Conservation (phyloP, 2,113 vertebrate species). For the Limnothrissa miodon region DNA sequence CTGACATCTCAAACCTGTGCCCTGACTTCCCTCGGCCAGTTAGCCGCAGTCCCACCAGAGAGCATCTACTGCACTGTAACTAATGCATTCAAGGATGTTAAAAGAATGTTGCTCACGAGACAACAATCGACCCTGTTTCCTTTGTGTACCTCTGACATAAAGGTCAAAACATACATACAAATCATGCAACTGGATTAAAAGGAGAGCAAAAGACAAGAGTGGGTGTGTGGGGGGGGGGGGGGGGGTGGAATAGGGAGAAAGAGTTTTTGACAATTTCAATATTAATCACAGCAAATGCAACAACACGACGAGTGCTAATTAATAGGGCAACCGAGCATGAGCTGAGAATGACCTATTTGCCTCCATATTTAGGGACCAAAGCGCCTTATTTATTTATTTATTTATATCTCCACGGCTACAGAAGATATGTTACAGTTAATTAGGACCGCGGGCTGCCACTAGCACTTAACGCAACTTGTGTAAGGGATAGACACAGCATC, state of each 20-base stretch:
- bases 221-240: not conserved
- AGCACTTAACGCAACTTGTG: slow-evolving; percentile 48
- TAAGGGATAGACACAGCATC: slow-evolving; percentile 43
- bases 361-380: slow-evolving; percentile 54
- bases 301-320: slow-evolving; percentile 67
- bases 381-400: slow-evolving; percentile 14
- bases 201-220: not conserved
- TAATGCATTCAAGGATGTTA: not conserved
- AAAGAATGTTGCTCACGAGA: not conserved
- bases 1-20: no score
- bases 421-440: slow-evolving; percentile 65
- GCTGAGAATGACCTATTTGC: slow-evolving; percentile 62
- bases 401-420: slow-evolving; percentile 36
- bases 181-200: not conserved
- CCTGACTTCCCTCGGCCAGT: no score
- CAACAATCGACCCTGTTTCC: not conserved
- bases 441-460: slow-evolving; percentile 61
- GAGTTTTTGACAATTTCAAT: slow-evolving; percentile 47
- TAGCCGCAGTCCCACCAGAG: no score
- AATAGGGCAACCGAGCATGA: slow-evolving; percentile 53
- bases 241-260: not conserved
- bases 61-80: not conserved
- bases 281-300: slow-evolving; percentile 62
- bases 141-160: not conserved
- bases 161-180: not conserved